phyloP scores from a whole-genome alignment of 2,888 invertebrate genomes.

The Congeria kusceri region DNA sequence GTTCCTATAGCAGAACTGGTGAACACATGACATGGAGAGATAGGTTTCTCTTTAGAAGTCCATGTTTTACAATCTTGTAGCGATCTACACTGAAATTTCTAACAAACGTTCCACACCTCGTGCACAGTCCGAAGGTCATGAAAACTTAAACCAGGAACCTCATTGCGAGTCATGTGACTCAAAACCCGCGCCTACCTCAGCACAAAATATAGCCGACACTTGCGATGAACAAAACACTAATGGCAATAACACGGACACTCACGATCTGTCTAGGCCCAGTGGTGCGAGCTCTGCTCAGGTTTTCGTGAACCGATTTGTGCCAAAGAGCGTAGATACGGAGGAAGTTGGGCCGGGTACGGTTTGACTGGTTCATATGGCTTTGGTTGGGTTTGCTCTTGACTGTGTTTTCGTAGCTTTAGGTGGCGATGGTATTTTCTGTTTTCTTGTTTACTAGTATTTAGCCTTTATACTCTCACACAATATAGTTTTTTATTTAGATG shows the following conservation, averaged over 20 bases:
- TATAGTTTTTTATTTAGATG: too few relatives aligned
- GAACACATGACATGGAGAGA: too few relatives aligned
- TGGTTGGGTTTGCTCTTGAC: slow-evolving; percentile 2
- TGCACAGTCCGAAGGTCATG: slow-evolving; percentile 20
- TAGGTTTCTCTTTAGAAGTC: too few relatives aligned
- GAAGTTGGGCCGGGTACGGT: slow-evolving; percentile 16
- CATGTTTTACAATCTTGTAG: slow-evolving; percentile 26
- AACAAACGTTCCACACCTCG: slow-evolving; percentile 37
- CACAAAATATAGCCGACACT: background rate
- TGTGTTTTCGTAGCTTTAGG: too few relatives aligned
- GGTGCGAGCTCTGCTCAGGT: slow-evolving; percentile 33
- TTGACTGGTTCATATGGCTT: background rate
- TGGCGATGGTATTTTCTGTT: too few relatives aligned
- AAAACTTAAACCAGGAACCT: slow-evolving; percentile 5
- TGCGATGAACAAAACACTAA: too few relatives aligned
- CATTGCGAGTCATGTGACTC: slow-evolving; percentile 50
- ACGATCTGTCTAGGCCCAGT: too few relatives aligned
- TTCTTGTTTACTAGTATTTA: too few relatives aligned
- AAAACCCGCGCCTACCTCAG: background rate
- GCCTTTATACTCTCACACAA: too few relatives aligned
- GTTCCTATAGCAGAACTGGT: too few relatives aligned
- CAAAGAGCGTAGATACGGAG: slow-evolving; percentile 24
- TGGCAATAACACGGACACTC: too few relatives aligned
- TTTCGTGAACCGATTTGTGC: slow-evolving; percentile 50
- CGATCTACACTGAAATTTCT: slow-evolving; percentile 56